phyloP scores from a whole-genome alignment of 2,888 invertebrate genomes.

The Chrysolina americana region DNA sequence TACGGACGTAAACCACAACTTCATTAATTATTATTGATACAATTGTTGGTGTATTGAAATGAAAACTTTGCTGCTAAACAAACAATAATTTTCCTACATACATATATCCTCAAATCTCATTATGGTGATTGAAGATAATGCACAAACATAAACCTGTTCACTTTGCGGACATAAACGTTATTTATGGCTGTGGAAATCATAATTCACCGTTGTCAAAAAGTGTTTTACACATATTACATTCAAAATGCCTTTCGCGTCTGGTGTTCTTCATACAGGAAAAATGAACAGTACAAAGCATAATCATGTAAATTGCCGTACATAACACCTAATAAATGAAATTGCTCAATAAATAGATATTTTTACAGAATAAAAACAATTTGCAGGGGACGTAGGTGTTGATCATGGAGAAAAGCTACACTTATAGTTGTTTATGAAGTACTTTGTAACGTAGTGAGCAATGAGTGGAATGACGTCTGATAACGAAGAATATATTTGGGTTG shows the following conservation, averaged over 20 bases:
- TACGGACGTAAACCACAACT: too few species aligned
- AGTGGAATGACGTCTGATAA: conserved; percentile 38
- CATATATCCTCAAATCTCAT: conserved; percentile 19
- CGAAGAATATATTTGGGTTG: conserved; percentile 6
- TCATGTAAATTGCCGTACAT: conserved; percentile 45
- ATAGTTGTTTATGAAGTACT: conserved; percentile 51
- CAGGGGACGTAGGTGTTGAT: conserved; percentile 48
- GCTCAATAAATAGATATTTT: conserved; percentile 46
- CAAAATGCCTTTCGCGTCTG: conserved; percentile 28
- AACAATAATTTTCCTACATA: neutral
- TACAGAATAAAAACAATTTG: conserved; percentile 49
- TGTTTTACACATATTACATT: conserved; percentile 42
- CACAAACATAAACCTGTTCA: conserved; percentile 34
- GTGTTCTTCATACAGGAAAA: conserved; percentile 32
- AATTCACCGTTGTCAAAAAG: conserved; percentile 41
- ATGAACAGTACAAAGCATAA: conserved; percentile 39
- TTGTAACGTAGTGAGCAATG: conserved; percentile 46
- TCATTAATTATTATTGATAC: too few species aligned
- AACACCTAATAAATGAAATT: conserved; percentile 48
- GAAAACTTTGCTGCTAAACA: neutral
- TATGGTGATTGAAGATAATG: conserved; percentile 33
- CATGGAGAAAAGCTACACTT: conserved; percentile 49
- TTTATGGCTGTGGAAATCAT: conserved; percentile 34
- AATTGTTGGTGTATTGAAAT: too few species aligned
- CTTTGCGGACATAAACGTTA: conserved; percentile 35